Base-by-base conservation (phyloP, 2,888 invertebrate species). In the Eupelmus urozonus region DNA sequence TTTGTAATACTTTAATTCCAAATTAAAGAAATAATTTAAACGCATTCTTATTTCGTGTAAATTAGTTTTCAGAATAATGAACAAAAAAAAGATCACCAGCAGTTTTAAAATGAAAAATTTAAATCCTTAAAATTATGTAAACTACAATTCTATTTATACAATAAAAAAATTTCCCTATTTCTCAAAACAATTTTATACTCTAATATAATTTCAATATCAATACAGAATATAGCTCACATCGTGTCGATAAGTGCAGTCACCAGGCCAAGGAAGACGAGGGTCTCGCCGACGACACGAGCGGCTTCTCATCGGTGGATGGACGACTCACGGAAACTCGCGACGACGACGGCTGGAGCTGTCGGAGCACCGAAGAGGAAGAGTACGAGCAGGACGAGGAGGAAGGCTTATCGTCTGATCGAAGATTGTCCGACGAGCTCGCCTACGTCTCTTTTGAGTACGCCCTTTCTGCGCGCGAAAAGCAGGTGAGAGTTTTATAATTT, bases 391-490 rank as follows among this genome's bases (percentile, higher is more conserved):
- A 13, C 27, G 45, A 20, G 0, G 57, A 53, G 5, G 66, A 60
- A 13, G 60, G n/a, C n/a, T 16, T 25, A 59, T 2, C 29, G 60
- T 18, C 25, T 1, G 29, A n/a, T n/a, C 45, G n/a, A 11, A 49
- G 51, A 13, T 20, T 62, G 1, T 70, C 71, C 34, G 49, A 59
- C 4, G 63, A 76, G 18, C 49, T 70, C 45, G 53, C 66, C 11
- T 66, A 72, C 53, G 42, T 53, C 13, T 67, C 77, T 2, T 57
- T 72, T 53, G 66, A 67, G 23, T 55, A 63, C 16, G 45, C 49
- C 11, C 34, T 71, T 16, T 13, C 23, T 20, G 18, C 59, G 13
- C 53, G 34, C 23, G 45, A 72, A 20, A 65, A 27, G 1, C 76
- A 71, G 76, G 76, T 76, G 62, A 59, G 20, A 2, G 34, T 5